Percentiles rank a stretch among this genome's conserved stretches.
phyloP scores from a whole-genome alignment of 2,113 vertebrate genomes.

The Cheirogaleus medius region DNA sequence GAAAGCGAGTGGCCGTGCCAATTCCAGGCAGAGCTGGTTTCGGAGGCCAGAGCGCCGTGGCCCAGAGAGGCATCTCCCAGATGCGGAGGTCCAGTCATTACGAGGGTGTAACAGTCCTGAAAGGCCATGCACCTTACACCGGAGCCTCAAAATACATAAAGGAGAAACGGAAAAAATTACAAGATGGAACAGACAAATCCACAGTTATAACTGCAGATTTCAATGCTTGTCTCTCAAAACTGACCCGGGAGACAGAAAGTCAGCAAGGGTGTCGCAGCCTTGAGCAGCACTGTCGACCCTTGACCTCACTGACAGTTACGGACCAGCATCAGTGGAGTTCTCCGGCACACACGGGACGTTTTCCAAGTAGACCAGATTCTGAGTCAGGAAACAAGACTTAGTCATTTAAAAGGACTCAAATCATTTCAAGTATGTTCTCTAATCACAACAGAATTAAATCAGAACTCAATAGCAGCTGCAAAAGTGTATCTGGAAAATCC shows the following conservation, averaged over 20 bases:
- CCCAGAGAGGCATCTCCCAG: fast-evolving
- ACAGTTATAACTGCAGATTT: fast-evolving
- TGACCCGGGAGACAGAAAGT: fast-evolving
- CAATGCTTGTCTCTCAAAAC: background rate
- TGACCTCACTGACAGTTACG: fast-evolving
- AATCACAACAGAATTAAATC: background rate
- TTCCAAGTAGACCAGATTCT: background rate
- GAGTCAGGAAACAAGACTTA: background rate
- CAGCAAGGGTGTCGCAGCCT: background rate
- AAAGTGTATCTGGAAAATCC: background rate
- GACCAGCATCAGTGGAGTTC: fast-evolving
- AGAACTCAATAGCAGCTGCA: background rate
- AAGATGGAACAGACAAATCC: too few species aligned
- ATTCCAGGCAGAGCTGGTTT: background rate
- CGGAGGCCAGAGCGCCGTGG: background rate
- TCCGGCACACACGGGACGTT: background rate
- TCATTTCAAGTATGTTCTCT: background rate
- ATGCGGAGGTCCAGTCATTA: too few species aligned
- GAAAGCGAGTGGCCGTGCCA: background rate
- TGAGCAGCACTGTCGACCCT: fast-evolving
- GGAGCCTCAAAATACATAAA: fast-evolving
- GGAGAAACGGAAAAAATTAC: fast-evolving
- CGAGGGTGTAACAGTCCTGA: too few species aligned
- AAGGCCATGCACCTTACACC: fast-evolving
- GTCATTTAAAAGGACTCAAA: background rate